phyloP scores from a whole-genome alignment of 2,888 invertebrate genomes.

The Strigamia crassipes region DNA sequence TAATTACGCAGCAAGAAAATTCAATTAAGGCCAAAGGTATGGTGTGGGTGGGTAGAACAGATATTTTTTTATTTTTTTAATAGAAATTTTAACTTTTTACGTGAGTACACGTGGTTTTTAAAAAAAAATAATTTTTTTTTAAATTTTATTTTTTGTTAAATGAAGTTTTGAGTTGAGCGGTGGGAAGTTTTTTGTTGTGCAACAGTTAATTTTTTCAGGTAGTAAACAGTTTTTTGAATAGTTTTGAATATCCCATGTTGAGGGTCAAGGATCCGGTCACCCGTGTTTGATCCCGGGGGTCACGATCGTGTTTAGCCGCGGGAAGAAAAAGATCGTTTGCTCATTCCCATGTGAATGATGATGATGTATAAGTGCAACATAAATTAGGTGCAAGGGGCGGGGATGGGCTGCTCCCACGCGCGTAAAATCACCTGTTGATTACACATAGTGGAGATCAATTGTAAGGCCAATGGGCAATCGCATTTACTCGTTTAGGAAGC shows the following conservation, averaged over 20 bases:
- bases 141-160: neutral
- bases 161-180: neutral
- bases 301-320: conserved; percentile 40
- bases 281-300: conserved; percentile 29
- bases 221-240: conserved; percentile 22
- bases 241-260: neutral
- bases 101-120: neutral
- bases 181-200: neutral
- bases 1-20: conserved; percentile 15
- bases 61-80: neutral
- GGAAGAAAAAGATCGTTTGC: conserved; percentile 26
- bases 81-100: neutral
- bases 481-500: neutral
- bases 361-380: conserved; percentile 35
- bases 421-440: conserved; percentile 25
- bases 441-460: neutral
- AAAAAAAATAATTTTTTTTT: neutral
- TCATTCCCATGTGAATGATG: conserved; percentile 42
- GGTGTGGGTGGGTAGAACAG: neutral
- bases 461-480: neutral
- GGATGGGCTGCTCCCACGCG: conserved; percentile 7
- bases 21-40: conserved; percentile 17
- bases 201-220: conserved; percentile 8
- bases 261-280: conserved; percentile 42
- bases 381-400: conserved; percentile 1